A percentile compares a stretch with the other conserved stretches of the same genome.
Conservation (phyloP, 1,140 invertebrate genomes). For the Drosophila pseudoobscura region DNA sequence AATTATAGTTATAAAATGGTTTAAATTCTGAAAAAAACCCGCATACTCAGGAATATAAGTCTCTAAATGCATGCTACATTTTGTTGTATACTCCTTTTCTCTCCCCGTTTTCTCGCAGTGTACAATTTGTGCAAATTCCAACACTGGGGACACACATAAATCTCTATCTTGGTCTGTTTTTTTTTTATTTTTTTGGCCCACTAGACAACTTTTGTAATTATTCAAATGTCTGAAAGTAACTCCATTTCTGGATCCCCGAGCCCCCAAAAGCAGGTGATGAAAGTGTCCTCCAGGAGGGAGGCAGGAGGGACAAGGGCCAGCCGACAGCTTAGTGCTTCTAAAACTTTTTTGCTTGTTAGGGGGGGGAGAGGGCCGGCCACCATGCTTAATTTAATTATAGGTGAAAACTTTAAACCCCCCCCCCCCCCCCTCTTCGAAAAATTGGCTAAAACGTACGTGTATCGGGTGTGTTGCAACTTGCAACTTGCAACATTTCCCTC, state of each 20-base stretch:
- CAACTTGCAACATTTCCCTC: background rate
- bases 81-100: too few species aligned
- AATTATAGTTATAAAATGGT: background rate
- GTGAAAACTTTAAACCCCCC: constrained; percentile 52
- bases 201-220: constrained; percentile 72
- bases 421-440: background rate
- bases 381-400: constrained; percentile 70
- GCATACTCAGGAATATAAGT: too few species aligned
- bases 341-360: constrained; percentile 41
- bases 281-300: constrained; percentile 28
- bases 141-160: constrained; percentile 62
- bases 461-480: constrained; percentile 3
- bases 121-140: constrained; percentile 35
- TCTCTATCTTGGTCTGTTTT: constrained; percentile 18
- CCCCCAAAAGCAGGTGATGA: constrained; percentile 47
- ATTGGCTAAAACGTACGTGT: constrained; percentile 12
- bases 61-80: too few species aligned
- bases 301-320: constrained; percentile 5
- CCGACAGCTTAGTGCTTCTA: constrained; percentile 10
- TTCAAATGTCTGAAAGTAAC: constrained; percentile 57
- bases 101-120: too few species aligned
- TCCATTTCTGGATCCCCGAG: too few species aligned
- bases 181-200: constrained; percentile 13
- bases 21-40: too few species aligned
- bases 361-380: background rate